Evolutionary conservation across 2,797 vertebrate genomes (phyloP), one percentile per base, ranked within the genome.

Genomic region (Thalassophryne amazonica): DNA sequence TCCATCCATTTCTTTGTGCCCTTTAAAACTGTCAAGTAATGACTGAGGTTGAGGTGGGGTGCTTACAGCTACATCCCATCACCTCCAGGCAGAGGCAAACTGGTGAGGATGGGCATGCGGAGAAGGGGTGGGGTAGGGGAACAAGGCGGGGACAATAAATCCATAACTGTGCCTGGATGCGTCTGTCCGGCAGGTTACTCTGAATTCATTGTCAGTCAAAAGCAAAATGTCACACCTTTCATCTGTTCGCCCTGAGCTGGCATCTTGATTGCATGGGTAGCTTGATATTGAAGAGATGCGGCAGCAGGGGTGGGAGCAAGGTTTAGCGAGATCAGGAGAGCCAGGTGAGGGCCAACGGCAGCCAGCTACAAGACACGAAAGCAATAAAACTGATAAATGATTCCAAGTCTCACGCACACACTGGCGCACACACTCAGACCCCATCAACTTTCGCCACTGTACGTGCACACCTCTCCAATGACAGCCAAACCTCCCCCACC

Each of bases 361-460:
- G 40, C 63, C 38, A 30, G 69, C 64, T 67, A 84, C 74, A 65
- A 74, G 83, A 86, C 76, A 84, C 80, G 68, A 87, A 87, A 79
- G 84, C 85, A 87, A 87, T 89, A 89, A 86, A 82, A 72, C 78
- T 84, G 85, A 90, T 87, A 81, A 88, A 87, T 82, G 88, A 87
- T 75, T 68, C 73, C 73, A 69, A 72, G 76, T n/a, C n/a, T n/a
- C n/a, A n/a, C n/a, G n/a, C n/a, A 53, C 76, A 76, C 82, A 73
- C 55, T 60, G 43, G 73, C 69, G 51, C 43, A 15, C 22, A 51
- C 34, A 69, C 51, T 52, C 34, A 28, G 15, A 5, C 19, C 12
- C 31, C 6, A 12, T 28, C 58, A 9, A 30, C 31, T 20, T 23
- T 17, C 46, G 15, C 32, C 31, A 7, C 36, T 66, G 28, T 52